Evolutionary conservation across 2,113 vertebrate genomes (phyloP), one percentile per base, ranked within the genome.

Genomic region (Chaetorhynchus papuensis): DNA sequence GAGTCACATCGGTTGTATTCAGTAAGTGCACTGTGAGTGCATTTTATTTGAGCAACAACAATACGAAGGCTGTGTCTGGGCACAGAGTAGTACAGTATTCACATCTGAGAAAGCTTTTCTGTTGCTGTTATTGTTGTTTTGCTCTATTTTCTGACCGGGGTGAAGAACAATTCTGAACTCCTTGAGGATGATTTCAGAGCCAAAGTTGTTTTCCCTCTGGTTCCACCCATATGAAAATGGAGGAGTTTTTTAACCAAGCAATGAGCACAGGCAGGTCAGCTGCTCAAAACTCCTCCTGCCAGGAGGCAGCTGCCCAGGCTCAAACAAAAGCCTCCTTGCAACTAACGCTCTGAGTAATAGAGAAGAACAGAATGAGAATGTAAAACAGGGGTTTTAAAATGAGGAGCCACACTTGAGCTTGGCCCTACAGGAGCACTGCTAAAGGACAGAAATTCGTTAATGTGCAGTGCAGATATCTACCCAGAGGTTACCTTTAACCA

Each of bases 261-360:
- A 42, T 37, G 3, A 90, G 65, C 52, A 89, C 64, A 87, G 64
- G 69, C 81, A 93, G 91, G 81, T 96, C 94, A 95, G 87, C 69
- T 7, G 22, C 93, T 89, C 81, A 26, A 33, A 92, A 91, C 45
- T 94, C 49, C 83, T 65, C 57, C 74, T 95, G 90, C 95, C 89
- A 93, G 91, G 53, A 95, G 89, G 95, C 94, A 96, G 93, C 94
- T 95, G 94, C 87, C 95, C 87, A 79, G 89, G 65, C 65, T 85
- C 2, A 1, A 95, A 95, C 93, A 96, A 96, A 97, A 94, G 87
- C 84, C 30, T 91, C 50, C 91, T 94, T 96, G 91, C 91, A 96
- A 53, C 69, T 49, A 82, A 87, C 65, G 22, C 87, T 95, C 41
- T 0, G 1, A 93, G 57, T 18, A 77, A 91, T 76, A 84, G 72